Conservation (phyloP, 2,888 invertebrate genomes). For the Polydesmus complanatus region DNA sequence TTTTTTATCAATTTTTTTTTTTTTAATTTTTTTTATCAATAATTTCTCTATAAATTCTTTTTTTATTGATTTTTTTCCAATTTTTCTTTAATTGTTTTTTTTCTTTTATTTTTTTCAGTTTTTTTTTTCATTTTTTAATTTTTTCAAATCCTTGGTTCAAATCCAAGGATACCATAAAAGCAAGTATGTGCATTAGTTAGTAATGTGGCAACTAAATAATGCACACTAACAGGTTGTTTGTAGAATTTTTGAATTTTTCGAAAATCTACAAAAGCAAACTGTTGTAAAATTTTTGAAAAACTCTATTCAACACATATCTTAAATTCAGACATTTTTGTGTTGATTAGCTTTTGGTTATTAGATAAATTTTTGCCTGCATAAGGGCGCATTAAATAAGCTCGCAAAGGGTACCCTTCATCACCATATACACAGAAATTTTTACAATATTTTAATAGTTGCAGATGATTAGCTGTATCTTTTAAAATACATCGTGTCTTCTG, state of each 20-base stretch:
- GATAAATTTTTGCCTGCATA: background rate
- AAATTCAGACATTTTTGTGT: conserved; percentile 17
- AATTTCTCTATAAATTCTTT: too few relatives aligned
- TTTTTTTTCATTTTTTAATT: too few relatives aligned
- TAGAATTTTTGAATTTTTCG: conserved; percentile 19
- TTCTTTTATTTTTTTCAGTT: too few relatives aligned
- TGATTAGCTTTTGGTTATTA: conserved; percentile 16
- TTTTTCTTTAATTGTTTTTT: too few relatives aligned
- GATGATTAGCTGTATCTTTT: conserved; percentile 6
- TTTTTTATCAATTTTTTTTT: too few relatives aligned
- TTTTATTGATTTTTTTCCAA: too few relatives aligned
- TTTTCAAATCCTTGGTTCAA: too few relatives aligned
- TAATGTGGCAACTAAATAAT: conserved; percentile 18
- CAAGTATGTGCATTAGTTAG: conserved; percentile 21
- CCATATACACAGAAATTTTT: background rate
- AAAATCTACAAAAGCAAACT: conserved; percentile 19
- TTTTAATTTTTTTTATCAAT: too few relatives aligned
- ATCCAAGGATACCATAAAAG: conserved; percentile 18
- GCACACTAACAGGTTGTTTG: conserved; percentile 21
- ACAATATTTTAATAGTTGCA: background rate
- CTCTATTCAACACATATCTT: conserved; percentile 17
- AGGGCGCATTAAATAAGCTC: background rate
- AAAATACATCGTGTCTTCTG: conserved; percentile 17
- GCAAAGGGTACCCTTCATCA: conserved; percentile 1
- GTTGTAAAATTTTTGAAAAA: conserved; percentile 16